A percentile compares a stretch with the other conserved stretches of the same genome.
Conservation (phyloP, 37 sponge, comb jelly and placozoan genomes). For the Eunapius fragilis region DNA sequence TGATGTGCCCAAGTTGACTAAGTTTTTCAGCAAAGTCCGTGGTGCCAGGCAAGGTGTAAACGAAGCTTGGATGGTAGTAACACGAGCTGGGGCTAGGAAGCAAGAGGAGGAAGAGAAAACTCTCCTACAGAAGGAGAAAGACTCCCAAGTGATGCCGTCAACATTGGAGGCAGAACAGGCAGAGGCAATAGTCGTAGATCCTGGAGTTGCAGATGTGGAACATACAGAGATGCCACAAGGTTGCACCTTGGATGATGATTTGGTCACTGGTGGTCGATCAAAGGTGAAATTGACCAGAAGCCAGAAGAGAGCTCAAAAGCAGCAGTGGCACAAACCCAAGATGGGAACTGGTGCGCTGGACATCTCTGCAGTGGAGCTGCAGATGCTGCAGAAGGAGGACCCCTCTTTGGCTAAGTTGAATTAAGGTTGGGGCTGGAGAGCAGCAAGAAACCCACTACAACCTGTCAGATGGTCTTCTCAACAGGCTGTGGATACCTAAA, state of each 20-base stretch:
- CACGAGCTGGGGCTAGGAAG: conserved; percentile 14
- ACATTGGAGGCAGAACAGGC: background rate
- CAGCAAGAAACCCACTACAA: background rate
- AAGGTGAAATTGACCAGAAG: background rate
- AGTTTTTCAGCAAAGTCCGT: background rate
- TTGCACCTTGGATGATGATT: conserved; percentile 3
- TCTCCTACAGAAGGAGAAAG: background rate
- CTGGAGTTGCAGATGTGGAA: background rate
- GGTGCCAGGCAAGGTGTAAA: background rate
- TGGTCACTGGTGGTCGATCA: background rate
- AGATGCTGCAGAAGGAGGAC: background rate
- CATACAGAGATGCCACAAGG: background rate
- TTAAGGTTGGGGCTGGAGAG: background rate
- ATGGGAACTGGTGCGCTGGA: background rate
- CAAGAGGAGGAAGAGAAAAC: background rate
- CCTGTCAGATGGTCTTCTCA: background rate
- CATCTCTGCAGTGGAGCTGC: background rate
- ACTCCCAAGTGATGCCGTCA: background rate
- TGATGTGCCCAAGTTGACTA: conserved; percentile 16
- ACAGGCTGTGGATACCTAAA: background rate
- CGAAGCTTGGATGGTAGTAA: conserved; percentile 1
- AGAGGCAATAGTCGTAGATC: background rate
- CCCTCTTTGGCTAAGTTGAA: background rate
- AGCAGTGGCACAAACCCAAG: background rate
- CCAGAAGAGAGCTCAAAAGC: conserved; percentile 1